Conservation (phyloP, 2,113 vertebrate species). For the Vidua macroura region DNA sequence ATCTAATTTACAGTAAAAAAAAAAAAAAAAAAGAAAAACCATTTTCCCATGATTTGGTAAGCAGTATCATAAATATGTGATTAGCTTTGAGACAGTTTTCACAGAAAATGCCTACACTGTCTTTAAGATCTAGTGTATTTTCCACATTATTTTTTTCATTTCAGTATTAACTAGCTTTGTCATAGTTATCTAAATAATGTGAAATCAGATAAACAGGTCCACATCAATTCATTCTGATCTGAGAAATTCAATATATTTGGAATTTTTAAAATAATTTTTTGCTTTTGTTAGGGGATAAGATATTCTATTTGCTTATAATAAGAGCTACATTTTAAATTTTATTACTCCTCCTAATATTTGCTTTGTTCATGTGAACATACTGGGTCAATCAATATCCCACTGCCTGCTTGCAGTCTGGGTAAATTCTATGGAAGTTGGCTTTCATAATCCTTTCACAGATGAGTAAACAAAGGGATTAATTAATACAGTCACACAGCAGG, state of each 20-base stretch:
- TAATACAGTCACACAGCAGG: background rate
- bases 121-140: background rate
- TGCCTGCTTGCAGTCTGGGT: background rate
- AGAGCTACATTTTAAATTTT: background rate
- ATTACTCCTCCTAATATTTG: background rate
- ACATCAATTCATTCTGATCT: background rate
- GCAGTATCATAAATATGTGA: background rate
- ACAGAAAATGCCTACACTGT: background rate
- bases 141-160: background rate
- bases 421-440: background rate
- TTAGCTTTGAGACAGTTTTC: background rate
- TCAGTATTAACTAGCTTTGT: background rate
- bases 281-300: background rate
- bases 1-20: conserved; percentile 50
- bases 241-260: background rate
- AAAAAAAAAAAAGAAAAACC: background rate
- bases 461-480: background rate
- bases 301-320: background rate
- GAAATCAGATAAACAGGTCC: background rate
- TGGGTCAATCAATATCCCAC: background rate
- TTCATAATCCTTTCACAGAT: background rate
- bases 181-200: background rate
- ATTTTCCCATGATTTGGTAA: background rate
- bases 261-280: background rate
- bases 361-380: background rate